These are phyloP conservation scores for Patella depressa DNA, from an alignment of 2,888 invertebrate species.

Conservation along the genomic window DNA sequence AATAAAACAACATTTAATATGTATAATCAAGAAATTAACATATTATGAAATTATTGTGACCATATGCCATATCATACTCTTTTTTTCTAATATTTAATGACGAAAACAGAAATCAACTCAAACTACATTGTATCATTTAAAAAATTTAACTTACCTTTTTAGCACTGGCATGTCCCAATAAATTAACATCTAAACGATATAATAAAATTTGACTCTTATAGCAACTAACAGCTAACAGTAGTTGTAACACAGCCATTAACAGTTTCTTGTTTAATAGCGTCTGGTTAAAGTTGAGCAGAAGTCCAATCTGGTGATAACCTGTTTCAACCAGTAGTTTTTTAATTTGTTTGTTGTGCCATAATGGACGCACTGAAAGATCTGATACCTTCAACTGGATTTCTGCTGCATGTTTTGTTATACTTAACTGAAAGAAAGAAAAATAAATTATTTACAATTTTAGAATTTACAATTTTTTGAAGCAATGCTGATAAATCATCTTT, in stretches of 20 bases:
- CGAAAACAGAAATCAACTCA: too few species aligned
- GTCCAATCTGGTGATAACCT: conserved; percentile 67
- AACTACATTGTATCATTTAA: too few species aligned
- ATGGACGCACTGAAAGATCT: conserved; percentile 63
- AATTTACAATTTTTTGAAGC: not conserved
- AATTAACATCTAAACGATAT: conserved; percentile 64
- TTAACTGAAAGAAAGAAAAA: conserved; percentile 51
- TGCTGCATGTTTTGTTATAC: conserved; percentile 66
- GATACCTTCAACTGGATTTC: conserved; percentile 67
- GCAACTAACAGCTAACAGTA: conserved; percentile 60
- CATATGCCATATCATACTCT: too few species aligned
- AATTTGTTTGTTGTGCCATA: conserved; percentile 61
- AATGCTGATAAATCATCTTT: not conserved
- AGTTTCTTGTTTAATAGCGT: conserved; percentile 56
- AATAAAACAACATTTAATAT: too few species aligned
- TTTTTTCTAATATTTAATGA: too few species aligned
- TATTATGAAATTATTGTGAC: too few species aligned
- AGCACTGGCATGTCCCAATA: conserved; percentile 53
- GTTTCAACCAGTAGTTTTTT: conserved; percentile 51
- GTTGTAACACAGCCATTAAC: conserved; percentile 60
- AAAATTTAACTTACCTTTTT: not conserved
- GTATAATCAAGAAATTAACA: too few species aligned
- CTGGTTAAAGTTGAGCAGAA: conserved; percentile 61
- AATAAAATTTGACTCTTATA: conserved; percentile 63
- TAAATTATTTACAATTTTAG: not conserved